Conservation (phyloP, 2,113 vertebrate genomes). For the Rutilus rutilus region DNA sequence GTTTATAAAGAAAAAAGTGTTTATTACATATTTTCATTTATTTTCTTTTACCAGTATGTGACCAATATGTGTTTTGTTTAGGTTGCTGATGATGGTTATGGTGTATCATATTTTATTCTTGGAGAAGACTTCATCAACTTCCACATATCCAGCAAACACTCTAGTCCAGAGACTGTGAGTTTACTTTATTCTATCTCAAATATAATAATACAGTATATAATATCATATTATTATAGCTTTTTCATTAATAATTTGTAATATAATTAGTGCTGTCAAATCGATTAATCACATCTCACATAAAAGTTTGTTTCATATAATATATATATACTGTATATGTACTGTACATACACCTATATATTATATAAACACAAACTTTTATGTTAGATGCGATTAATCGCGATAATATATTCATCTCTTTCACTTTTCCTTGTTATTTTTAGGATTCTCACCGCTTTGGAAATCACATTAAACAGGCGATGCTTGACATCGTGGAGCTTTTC, state of each 20-base stretch:
- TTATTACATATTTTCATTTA: too few relatives aligned
- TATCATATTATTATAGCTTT: too few relatives aligned
- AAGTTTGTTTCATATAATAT: too few relatives aligned
- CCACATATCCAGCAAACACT: constrained; percentile 95
- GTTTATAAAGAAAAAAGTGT: not conserved
- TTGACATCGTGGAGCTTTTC: constrained; percentile 85
- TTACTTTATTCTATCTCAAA: not conserved
- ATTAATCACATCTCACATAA: too few relatives aligned
- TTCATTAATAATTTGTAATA: too few relatives aligned
- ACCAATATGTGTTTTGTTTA: constrained; percentile 52
- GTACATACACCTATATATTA: too few relatives aligned
- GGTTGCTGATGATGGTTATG: constrained; percentile 98
- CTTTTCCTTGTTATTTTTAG: constrained; percentile 64
- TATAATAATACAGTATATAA: too few relatives aligned
- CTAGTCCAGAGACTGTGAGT: constrained; percentile 90
- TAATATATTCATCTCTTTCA: not conserved
- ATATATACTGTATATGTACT: too few relatives aligned
- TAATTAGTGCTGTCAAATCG: too few relatives aligned
- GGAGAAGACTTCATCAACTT: constrained; percentile 91
- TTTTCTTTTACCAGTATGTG: not conserved
- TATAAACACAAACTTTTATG: too few relatives aligned
- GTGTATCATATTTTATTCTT: constrained; percentile 93
- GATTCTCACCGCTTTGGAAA: constrained; percentile 91
- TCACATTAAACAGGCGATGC: constrained; percentile 85
- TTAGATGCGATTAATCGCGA: too few relatives aligned